phyloP scores from a whole-genome alignment of 1,140 invertebrate genomes.

The Paraescarpia echinospica region DNA sequence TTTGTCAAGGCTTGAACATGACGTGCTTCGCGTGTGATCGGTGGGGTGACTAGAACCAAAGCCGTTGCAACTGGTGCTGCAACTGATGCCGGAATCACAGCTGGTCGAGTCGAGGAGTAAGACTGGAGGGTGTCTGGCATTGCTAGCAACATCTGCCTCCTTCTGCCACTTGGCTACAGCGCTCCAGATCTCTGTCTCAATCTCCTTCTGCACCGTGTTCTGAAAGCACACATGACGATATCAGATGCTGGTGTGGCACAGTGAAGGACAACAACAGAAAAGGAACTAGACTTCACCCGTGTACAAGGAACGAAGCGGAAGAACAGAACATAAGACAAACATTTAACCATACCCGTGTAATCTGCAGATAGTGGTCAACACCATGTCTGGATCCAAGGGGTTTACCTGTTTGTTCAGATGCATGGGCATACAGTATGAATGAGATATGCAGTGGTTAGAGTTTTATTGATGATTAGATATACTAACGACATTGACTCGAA shows the following conservation, averaged over 20 bases:
- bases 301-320: no score
- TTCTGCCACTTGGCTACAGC: not conserved
- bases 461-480: not conserved
- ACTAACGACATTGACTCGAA: not conserved
- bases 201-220: not conserved
- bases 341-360: not conserved
- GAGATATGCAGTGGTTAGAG: not conserved
- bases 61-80: not conserved
- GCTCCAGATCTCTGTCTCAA: not conserved
- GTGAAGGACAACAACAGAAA: no score
- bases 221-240: not conserved
- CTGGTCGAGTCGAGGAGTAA: not conserved
- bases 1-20: not conserved
- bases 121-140: not conserved
- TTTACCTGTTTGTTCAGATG: not conserved
- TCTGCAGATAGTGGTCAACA: not conserved
- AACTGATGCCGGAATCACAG: not conserved
- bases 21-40: not conserved
- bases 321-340: no score
- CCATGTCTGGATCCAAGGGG: not conserved
- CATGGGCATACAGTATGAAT: not conserved
- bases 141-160: not conserved
- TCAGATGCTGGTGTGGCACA: not conserved
- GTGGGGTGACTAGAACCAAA: not conserved
- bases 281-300: no score